Percentiles rank a stretch among this genome's conserved stretches.
These are phyloP conservation scores for Monoplex corrugatus DNA, from an alignment of 2,888 invertebrate genomes.

Conservation along the genomic window DNA sequence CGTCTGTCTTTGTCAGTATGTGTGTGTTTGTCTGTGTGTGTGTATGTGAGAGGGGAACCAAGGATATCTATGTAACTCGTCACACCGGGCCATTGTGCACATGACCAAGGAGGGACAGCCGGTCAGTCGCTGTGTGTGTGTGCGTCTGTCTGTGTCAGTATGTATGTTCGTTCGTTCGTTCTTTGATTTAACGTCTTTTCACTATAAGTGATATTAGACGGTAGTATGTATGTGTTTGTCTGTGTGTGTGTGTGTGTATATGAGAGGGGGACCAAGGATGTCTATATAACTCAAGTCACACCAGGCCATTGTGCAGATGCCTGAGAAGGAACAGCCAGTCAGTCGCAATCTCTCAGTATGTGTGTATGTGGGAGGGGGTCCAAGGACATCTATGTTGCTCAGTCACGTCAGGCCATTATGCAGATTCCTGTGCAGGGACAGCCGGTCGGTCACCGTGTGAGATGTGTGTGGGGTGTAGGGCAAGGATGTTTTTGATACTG, in stretches of 20 bases:
- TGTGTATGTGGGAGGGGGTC: conserved; percentile 97
- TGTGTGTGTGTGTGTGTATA: too few relatives aligned
- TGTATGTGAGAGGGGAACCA: too few relatives aligned
- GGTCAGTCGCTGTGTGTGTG: conserved; percentile 66
- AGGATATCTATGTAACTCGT: too few relatives aligned
- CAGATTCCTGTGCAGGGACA: conserved; percentile 99
- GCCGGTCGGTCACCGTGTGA: conserved; percentile 83
- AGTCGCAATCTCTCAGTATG: conserved; percentile 95
- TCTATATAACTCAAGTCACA: too few relatives aligned
- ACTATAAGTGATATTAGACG: too few relatives aligned
- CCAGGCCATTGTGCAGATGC: too few relatives aligned
- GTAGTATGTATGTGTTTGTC: too few relatives aligned
- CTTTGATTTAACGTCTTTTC: not conserved
- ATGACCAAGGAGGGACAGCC: conserved; percentile 99
- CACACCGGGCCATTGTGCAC: conserved; percentile 99
- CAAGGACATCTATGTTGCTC: conserved; percentile 98
- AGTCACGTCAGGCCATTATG: conserved; percentile 98
- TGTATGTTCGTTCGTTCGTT: not conserved
- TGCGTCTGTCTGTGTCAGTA: not conserved
- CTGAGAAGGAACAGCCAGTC: too few relatives aligned
- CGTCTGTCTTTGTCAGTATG: not conserved
- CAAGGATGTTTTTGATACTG: too few relatives aligned
- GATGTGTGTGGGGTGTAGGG: too few relatives aligned
- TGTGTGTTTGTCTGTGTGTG: not conserved
- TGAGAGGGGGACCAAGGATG: too few relatives aligned